Evolutionary conservation across 2,113 vertebrate genomes (phyloP).

Genomic region (Struthio camelus): DNA sequence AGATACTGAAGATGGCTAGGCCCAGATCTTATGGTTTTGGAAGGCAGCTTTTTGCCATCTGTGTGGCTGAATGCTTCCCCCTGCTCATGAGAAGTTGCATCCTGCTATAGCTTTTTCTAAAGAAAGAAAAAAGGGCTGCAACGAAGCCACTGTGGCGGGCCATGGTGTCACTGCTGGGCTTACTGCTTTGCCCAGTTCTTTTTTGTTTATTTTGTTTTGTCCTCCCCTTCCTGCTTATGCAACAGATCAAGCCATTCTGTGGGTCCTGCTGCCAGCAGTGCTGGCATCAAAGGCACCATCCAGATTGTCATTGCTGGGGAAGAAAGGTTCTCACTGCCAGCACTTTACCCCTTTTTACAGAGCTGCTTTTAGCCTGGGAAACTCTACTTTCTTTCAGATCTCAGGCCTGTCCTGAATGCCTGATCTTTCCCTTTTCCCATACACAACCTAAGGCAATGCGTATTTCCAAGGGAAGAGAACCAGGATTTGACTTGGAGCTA

Average conservation of each 20-base stretch:
- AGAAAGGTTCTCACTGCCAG: neutral
- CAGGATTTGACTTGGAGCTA: neutral
- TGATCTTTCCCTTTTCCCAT: neutral
- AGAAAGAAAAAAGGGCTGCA: neutral
- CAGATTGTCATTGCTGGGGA: neutral
- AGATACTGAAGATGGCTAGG: neutral
- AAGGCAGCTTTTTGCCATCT: neutral
- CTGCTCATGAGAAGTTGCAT: neutral
- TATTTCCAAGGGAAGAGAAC: neutral
- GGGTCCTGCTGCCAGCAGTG: neutral
- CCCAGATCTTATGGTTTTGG: neutral
- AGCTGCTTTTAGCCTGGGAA: neutral
- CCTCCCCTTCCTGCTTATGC: neutral
- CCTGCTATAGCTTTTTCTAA: neutral
- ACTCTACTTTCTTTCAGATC: neutral
- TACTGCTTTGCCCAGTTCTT: neutral
- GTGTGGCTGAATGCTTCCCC: neutral
- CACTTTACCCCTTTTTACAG: neutral
- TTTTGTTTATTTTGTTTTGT: neutral
- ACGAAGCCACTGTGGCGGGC: neutral
- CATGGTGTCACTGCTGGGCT: neutral
- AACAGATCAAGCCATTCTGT: neutral
- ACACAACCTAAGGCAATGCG: neutral
- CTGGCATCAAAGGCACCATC: neutral
- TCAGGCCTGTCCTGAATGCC: neutral